Evolutionary conservation across 2,888 invertebrate genomes (phyloP).

Genomic region (Ochropleura leucogaster): DNA sequence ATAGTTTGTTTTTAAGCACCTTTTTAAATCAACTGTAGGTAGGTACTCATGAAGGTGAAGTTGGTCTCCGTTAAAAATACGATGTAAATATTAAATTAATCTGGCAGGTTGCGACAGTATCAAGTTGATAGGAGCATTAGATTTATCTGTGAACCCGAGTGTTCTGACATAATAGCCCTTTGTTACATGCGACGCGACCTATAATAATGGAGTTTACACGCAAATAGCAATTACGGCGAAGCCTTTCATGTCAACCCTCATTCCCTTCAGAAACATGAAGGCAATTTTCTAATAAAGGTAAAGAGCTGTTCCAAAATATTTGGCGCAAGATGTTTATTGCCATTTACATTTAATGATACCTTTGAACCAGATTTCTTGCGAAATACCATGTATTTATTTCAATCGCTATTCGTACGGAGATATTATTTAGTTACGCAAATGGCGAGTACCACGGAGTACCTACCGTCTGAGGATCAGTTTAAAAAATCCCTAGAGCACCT

Average conservation of each 20-base stretch:
- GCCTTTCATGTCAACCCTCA: slow-evolving; percentile 79
- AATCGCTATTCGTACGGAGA: slow-evolving; percentile 7
- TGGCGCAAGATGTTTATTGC: slow-evolving; percentile 63
- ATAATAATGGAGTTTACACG: slow-evolving; percentile 79
- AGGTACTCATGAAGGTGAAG: neutral
- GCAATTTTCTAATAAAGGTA: slow-evolving; percentile 79
- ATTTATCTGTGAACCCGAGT: slow-evolving; percentile 59
- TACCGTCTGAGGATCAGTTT: slow-evolving; percentile 1
- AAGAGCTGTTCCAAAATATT: slow-evolving; percentile 72
- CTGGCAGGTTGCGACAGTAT: slow-evolving; percentile 59
- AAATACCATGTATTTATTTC: slow-evolving; percentile 3
- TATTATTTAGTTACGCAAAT: slow-evolving; percentile 23
- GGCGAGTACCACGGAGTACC: no score
- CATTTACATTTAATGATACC: slow-evolving; percentile 28
- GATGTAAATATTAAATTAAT: slow-evolving; percentile 52
- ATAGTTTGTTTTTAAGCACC: neutral
- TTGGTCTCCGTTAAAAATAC: slow-evolving; percentile 36
- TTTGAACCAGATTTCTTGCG: slow-evolving; percentile 19
- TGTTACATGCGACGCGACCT: slow-evolving; percentile 70
- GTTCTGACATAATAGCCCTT: slow-evolving; percentile 71
- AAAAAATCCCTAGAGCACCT: slow-evolving; percentile 39
- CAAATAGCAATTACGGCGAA: slow-evolving; percentile 78
- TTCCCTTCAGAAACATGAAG: slow-evolving; percentile 75
- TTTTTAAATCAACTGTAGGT: neutral
- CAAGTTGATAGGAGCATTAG: slow-evolving; percentile 60